Evolutionary conservation across 2,797 vertebrate genomes (phyloP), one percentile per base, ranked within the genome.

Genomic region (Pantherophis alleghaniensis): DNA sequence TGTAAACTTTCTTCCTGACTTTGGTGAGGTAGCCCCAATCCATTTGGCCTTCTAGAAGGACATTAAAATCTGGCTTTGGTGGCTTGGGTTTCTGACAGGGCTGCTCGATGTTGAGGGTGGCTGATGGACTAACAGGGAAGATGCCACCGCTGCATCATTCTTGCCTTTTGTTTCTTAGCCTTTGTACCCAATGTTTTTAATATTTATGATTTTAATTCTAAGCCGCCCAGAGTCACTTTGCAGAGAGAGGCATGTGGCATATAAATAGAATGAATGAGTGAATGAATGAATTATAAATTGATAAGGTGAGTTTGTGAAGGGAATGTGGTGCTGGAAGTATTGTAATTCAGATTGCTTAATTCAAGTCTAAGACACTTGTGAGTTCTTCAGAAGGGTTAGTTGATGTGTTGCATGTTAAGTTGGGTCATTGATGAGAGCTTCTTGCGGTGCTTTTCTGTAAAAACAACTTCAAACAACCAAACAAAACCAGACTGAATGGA

Each of bases 311-410:
- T 7, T 4, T 14, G 5, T 83, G 74, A 83, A 28, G 7, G 11
- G 87, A 26, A 32, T 11, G 37, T 60, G 7, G 20, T 90, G 26
- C 5, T 66, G 60, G 42, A 32, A 12, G 2, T 16, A 26, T 47
- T 7, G 12, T 55, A 37, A 12, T 63, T 91, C 11, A 12, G 20
- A 24, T 83, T 47, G 74, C 22, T 47, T 83, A 79, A 57, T 57
- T 87, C 10, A 60, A 61, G 37, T 86, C 59, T 20, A 51, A 51
- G 7, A 18, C 47, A 66, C 56, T 94, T 94, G 92, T 93, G 53
- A 28, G 56, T 13, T 56, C 42, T 79, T 60, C 51, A 69, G 32
- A 55, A 28, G 4, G 2, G 1, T 32, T 63, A 56, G 4, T 69
- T 90, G 55, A 87, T 79, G 6, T 37, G 18, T 88, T 79, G 28